Conservation (phyloP, 92 coral and sea anemone genomes). For the Palythoa heliodiscus region DNA sequence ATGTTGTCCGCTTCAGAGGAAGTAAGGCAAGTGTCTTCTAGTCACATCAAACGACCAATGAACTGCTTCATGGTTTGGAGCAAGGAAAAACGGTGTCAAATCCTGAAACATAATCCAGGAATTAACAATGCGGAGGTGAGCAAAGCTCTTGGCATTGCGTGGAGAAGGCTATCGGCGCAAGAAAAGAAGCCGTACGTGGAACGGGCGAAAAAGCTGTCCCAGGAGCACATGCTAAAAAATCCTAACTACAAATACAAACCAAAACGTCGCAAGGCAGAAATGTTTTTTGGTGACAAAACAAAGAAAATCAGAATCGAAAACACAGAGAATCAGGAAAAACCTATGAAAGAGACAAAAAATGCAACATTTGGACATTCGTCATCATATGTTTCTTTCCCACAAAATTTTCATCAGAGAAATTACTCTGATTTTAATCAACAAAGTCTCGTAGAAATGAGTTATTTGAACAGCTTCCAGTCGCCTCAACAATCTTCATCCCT, state of each 20-base stretch:
- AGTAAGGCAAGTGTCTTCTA: conserved; percentile 19
- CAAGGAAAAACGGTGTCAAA: conserved; percentile 82
- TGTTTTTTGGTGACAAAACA: conserved; percentile 8
- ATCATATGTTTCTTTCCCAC: background rate
- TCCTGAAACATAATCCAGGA: conserved; percentile 79
- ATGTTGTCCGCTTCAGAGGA: conserved; percentile 28
- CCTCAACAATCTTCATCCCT: background rate
- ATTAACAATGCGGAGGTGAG: conserved; percentile 86
- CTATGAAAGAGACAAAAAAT: background rate
- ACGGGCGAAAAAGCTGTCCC: conserved; percentile 68
- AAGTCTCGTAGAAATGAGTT: background rate
- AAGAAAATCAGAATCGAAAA: background rate
- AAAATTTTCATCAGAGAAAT: background rate
- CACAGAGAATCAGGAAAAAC: background rate
- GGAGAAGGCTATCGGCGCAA: conserved; percentile 71
- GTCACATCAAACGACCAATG: conserved; percentile 84
- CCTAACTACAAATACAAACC: conserved; percentile 88
- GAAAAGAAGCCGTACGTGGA: conserved; percentile 86
- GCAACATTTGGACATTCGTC: background rate
- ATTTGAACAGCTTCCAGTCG: background rate
- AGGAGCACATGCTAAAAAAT: conserved; percentile 65
- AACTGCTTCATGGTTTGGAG: conserved; percentile 96
- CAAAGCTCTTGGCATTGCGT: conserved; percentile 80
- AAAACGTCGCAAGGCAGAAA: conserved; percentile 49
- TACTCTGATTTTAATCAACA: background rate